Conservation (phyloP, 2,888 invertebrate species). For the Dryococelus australis region DNA sequence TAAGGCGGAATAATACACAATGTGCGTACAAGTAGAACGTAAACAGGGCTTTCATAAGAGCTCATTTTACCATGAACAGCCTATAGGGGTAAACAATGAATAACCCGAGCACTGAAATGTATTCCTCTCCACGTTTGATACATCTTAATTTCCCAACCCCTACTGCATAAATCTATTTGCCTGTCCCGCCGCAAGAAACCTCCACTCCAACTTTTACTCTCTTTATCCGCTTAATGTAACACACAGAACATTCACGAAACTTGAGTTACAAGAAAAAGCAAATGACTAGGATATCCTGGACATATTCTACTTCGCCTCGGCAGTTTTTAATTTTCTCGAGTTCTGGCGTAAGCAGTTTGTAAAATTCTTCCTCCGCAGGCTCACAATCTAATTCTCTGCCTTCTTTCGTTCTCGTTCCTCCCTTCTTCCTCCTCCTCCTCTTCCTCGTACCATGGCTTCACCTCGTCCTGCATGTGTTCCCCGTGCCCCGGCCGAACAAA, state of each 20-base stretch:
- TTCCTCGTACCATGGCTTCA: neutral
- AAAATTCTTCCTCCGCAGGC: neutral
- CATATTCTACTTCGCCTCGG: neutral
- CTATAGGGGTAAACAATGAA: no score
- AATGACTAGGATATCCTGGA: neutral
- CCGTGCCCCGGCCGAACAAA: neutral
- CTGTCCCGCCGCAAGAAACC: no score
- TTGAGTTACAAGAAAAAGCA: neutral
- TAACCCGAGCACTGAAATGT: no score
- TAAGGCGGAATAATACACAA: no score
- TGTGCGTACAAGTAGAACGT: no score
- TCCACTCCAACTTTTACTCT: neutral
- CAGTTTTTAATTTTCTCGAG: conserved; percentile 16
- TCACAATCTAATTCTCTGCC: neutral
- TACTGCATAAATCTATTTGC: no score
- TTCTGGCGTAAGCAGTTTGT: neutral
- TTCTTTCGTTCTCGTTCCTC: neutral
- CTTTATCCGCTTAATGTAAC: neutral
- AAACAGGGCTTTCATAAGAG: no score
- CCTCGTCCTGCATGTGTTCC: neutral
- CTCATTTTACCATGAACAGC: no score
- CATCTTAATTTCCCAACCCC: no score
- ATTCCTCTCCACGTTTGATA: no score
- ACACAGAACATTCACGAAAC: neutral
- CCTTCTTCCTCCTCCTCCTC: neutral